Base-by-base conservation (phyloP, 2,113 vertebrate genomes). In the Grantiella picta region DNA sequence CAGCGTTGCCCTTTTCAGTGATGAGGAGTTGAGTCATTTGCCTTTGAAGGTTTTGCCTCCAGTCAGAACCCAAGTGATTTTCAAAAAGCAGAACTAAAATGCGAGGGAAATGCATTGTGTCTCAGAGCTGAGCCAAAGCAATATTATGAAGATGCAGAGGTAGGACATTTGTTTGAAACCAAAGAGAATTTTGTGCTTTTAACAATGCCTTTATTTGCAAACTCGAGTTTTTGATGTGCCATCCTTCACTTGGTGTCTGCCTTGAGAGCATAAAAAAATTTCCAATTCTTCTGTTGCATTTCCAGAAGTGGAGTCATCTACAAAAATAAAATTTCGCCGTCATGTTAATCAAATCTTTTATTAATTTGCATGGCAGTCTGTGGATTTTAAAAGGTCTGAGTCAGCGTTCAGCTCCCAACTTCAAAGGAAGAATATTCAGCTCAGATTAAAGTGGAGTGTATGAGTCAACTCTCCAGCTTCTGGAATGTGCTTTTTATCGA, bases 401-500 rank as follows among this genome's bases (percentile, higher is more conserved):
- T 97, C 94, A 93, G 76, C 11, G 3, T 63, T 91, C 59, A 92
- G 65, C 69, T 81, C 3, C 63, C 52, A 36, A 27, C 69, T 89
- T 93, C 82, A 92, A 94, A 94, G 79, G 65, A 94, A 45, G 36
- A 86, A n/a, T 65, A 59, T 82, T 86, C 82, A 53, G 20, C 82
- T 81, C 57, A 70, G 70, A 79, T 90, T 88, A 71, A 70, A 96
- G 80, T 17, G 3, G 75, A 86, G 85, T 9, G 12, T n/a, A 59
- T 95, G 96, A 97, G 59, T 95, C 93, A 95, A 15, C 77, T 89
- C 72, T 5, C 22, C 79, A 95, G 80, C 94, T 92, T 95, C 85
- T 95, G 82, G 54, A 95, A 94, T 57, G 79, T 78, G 66, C 85
- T 92, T 85, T 90, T 91, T 50, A 40, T 92, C 79, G 23, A 56